Evolutionary conservation across 2,888 invertebrate species (phyloP).

Genomic region (Ditula angustiorana): DNA sequence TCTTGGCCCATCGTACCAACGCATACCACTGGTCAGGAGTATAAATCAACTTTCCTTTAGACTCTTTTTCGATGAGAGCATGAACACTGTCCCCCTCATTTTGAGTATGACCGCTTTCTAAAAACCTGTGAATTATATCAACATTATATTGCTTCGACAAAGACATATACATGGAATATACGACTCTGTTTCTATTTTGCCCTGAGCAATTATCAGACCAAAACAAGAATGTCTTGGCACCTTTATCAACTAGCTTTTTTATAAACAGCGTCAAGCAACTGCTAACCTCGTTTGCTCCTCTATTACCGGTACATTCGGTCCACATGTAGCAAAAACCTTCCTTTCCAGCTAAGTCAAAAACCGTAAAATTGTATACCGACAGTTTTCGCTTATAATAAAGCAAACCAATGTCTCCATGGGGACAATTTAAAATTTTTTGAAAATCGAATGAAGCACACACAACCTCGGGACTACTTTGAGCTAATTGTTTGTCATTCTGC

Average conservation of each 20-base stretch:
- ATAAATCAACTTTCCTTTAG: conserved; percentile 15
- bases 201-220: conserved; percentile 14
- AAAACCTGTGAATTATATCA: not conserved
- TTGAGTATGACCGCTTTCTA: not conserved
- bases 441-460: not conserved
- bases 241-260: not conserved
- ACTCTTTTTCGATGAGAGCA: not conserved
- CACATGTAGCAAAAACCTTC: not conserved
- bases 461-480: not conserved
- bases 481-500: not conserved
- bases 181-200: conserved; percentile 13
- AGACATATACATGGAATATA: not conserved
- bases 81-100: conserved; percentile 4
- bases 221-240: not conserved
- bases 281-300: not conserved
- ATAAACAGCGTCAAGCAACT: not conserved
- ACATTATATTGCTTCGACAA: not conserved
- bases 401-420: not conserved
- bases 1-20: conserved; percentile 24
- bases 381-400: not conserved
- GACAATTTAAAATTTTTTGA: not conserved
- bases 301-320: not conserved
- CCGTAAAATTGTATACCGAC: not conserved
- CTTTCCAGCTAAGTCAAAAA: not conserved
- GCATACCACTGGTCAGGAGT: conserved; percentile 24